A percentile compares a stretch with the other conserved stretches of the same genome.
Conservation (phyloP, 2,888 invertebrate genomes). For the Epistrophe eligans region DNA sequence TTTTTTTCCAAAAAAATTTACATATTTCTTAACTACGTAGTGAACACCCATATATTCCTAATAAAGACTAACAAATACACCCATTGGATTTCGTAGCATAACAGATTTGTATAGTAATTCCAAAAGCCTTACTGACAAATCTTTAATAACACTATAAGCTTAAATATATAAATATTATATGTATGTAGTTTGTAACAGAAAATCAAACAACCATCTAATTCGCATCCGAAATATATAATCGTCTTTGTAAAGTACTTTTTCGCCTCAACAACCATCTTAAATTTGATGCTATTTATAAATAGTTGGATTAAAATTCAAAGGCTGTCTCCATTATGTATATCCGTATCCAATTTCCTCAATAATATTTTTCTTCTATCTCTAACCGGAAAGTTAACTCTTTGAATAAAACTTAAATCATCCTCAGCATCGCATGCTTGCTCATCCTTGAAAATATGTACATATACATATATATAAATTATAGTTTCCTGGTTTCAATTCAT, state of each 20-base stretch:
- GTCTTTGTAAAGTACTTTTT: not conserved
- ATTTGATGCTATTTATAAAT: constrained; percentile 2
- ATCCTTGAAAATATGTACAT: constrained; percentile 13
- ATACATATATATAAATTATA: constrained; percentile 10
- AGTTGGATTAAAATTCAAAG: constrained; percentile 23
- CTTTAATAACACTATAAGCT: not conserved
- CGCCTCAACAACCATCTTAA: not conserved
- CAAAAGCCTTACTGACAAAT: not conserved
- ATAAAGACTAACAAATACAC: too few relatives aligned
- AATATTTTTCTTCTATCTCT: not conserved
- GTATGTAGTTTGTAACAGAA: not conserved
- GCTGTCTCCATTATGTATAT: not conserved
- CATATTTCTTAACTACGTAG: too few relatives aligned
- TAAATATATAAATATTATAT: too few relatives aligned
- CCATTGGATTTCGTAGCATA: too few relatives aligned
- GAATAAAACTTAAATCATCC: not conserved
- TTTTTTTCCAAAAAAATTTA: too few relatives aligned
- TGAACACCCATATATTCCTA: too few relatives aligned
- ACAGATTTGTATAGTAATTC: too few relatives aligned
- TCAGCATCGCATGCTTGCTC: not conserved
- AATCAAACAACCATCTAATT: not conserved
- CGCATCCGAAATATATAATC: not conserved
- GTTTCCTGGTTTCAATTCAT: constrained; percentile 7
- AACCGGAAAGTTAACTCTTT: constrained; percentile 13
- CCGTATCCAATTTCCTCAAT: not conserved